phyloP scores from a whole-genome alignment of 2,888 invertebrate species.

The Archips xylosteana region DNA sequence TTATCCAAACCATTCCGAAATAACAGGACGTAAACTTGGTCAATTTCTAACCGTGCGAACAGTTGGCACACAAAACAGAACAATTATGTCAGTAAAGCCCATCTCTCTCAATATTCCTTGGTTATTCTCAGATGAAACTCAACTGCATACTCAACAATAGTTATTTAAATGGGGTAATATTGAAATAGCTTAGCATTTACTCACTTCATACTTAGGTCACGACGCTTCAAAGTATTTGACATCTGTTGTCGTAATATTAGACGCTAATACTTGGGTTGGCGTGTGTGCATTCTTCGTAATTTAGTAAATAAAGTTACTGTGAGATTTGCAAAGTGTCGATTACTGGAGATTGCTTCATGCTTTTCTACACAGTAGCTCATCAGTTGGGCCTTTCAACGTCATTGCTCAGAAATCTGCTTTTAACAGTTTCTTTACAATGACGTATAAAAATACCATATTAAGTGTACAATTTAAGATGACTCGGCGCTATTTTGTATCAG shows the following conservation, averaged over 20 bases:
- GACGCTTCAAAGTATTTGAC: constrained; percentile 44
- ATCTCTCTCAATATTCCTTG: constrained; percentile 13
- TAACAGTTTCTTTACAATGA: background rate
- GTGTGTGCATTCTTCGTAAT: constrained; percentile 17
- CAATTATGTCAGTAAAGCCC: background rate
- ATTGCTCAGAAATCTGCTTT: background rate
- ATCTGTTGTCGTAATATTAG: constrained; percentile 46
- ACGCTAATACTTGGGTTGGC: constrained; percentile 36
- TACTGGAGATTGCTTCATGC: background rate
- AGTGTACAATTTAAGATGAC: background rate
- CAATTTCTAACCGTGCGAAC: background rate
- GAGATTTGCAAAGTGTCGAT: constrained; percentile 11
- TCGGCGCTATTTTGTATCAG: background rate
- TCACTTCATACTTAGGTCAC: constrained; percentile 27
- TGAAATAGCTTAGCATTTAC: constrained; percentile 34
- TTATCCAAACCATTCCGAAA: too few relatives aligned
- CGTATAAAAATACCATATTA: background rate
- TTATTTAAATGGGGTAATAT: constrained; percentile 29
- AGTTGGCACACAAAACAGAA: background rate
- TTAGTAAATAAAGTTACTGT: constrained; percentile 16
- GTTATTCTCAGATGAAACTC: constrained; percentile 19
- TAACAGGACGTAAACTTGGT: background rate
- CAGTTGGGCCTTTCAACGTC: background rate
- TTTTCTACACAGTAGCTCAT: constrained; percentile 1
- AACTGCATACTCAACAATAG: constrained; percentile 6